Conservation (phyloP, 2,888 invertebrate species). For the Zhengitettix transpicula region DNA sequence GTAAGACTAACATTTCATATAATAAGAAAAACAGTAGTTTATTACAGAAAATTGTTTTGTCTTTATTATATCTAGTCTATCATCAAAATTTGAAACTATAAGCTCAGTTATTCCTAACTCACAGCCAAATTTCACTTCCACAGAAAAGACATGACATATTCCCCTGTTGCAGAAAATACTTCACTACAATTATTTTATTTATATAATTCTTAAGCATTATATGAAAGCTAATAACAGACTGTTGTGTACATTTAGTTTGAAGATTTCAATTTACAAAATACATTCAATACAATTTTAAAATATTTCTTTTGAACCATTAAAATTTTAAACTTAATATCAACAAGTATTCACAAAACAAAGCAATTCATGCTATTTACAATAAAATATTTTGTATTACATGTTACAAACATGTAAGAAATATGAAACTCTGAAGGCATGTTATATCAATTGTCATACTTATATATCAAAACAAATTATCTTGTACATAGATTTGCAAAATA, state of each 20-base stretch:
- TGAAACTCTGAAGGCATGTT: background rate
- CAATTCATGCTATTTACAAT: slow-evolving; percentile 6
- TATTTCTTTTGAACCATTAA: background rate
- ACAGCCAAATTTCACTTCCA: background rate
- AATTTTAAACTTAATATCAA: slow-evolving; percentile 4
- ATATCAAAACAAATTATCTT: no score
- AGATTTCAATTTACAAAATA: background rate
- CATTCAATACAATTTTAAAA: background rate
- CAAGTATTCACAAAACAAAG: slow-evolving; percentile 6
- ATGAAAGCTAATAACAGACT: background rate
- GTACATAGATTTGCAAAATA: no score
- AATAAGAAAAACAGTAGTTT: no score
- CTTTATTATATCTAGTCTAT: background rate
- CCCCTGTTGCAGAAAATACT: background rate
- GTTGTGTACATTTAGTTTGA: no score
- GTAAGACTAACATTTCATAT: no score
- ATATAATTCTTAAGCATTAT: background rate
- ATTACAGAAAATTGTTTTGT: background rate
- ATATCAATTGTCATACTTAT: no score
- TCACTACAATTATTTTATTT: background rate
- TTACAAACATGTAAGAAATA: background rate
- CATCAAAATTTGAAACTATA: background rate
- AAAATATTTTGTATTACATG: background rate
- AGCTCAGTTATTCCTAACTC: background rate
- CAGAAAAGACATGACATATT: background rate